Evolutionary conservation across 2,113 vertebrate species (phyloP), one percentile per base, ranked within the genome.

Genomic region (Eretmodus cyanostictus): DNA sequence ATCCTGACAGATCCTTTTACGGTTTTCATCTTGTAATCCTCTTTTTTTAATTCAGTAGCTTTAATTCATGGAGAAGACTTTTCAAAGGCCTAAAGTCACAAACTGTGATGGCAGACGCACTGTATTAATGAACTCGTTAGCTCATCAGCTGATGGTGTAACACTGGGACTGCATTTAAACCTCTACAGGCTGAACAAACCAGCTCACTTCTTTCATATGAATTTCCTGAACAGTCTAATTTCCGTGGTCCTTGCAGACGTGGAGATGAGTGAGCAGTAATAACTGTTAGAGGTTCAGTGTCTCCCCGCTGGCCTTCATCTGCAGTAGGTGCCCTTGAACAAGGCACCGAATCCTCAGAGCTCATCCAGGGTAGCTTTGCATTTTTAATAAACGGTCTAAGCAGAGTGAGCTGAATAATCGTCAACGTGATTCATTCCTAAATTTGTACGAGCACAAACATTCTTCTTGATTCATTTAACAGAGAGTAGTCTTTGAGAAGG

Each of bases 341-440:
- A 66, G 61, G 54, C 2, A 22, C 4, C 3, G 7, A 22, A 3
- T 38, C 61, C 4, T n/a, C 61, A 38, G 38, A 3, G 66, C 38
- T 9, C 6, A 16, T 40, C 31, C 78, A 55, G 51, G 34, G 16
- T n/a, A 0, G 22, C 38, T 3, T 14, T 42, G n/a, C 38, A 71
- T 27, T 0, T 0, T 9, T 24, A 1, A 22, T 0, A 13, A 71
- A 24, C 1, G 1, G 11, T 71, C 0, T 71, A 22, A 71, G 63
- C 22, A 24, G 36, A 71, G 19, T 42, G n/a, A 71, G n/a, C 36
- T 24, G n/a, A 71, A 0, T 4, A 71, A 16, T 6, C 6, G 66
- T 24, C n/a, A 16, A 42, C 24, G 36, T 4, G n/a, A 42, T 24
- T 31, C 13, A 3, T 31, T 42, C 12, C 5, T 24, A 6, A 14